Percentiles rank a stretch among this genome's conserved stretches.
These are phyloP conservation scores for Dicaeum eximium DNA, from an alignment of 2,113 vertebrate species.

Conservation along the genomic window DNA sequence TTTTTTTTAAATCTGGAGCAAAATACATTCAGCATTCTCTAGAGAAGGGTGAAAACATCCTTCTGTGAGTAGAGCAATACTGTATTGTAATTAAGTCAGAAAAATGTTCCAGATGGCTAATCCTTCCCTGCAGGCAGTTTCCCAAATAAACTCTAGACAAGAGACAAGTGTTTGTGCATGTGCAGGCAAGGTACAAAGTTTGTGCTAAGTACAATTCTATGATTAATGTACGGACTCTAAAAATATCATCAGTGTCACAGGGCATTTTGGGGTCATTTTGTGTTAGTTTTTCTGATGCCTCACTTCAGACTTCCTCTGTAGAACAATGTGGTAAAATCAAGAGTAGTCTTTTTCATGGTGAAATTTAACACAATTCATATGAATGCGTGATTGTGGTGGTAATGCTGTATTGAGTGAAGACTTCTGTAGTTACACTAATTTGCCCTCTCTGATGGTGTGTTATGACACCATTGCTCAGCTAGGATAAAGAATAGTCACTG, in stretches of 20 bases:
- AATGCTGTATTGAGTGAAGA: slow-evolving; percentile 10
- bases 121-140: slow-evolving; percentile 34
- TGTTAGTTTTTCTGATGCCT: background rate
- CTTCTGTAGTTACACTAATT: slow-evolving; percentile 37
- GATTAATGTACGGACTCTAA: background rate
- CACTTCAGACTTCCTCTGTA: background rate
- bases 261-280: background rate
- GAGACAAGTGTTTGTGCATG: background rate
- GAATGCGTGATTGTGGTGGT: background rate
- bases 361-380: background rate
- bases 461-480: background rate
- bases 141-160: background rate
- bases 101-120: background rate
- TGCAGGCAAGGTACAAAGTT: slow-evolving; percentile 25
- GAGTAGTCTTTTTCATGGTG: background rate
- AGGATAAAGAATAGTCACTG: background rate
- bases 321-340: background rate
- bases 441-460: slow-evolving; percentile 27
- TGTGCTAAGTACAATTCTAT: background rate
- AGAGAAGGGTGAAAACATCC: background rate
- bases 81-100: background rate
- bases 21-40: background rate
- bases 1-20: background rate
- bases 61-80: background rate
- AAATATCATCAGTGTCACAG: background rate